Base-by-base conservation (phyloP, 2,797 vertebrate species). In the Micropoecilia bifurca region DNA sequence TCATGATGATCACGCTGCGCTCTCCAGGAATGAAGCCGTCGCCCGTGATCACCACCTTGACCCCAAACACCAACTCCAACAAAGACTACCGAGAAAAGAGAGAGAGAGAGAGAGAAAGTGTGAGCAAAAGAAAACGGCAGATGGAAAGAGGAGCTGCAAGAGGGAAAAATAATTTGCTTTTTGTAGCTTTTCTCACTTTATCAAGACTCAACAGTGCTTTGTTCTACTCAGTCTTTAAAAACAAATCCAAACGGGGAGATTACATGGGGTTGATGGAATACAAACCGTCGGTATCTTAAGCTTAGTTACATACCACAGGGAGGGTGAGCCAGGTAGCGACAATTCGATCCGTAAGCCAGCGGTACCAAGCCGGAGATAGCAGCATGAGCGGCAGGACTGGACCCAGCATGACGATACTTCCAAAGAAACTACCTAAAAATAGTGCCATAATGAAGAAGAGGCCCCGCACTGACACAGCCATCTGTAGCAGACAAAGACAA, bases 1-100 rank as follows among this genome's bases (percentile, higher is more conserved):
- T 99, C 99, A 99, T 99, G 85, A 99, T 97, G 85, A 99, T 99
- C 83, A 99, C 97, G 74, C 97, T 99, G 81, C 98, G 97, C 94
- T 99, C 99, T 68, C 98, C 98, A 0, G 99, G 98, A 86, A 99
- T 90, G 87, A 99, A 99, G 30, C 97, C 98, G 6, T 99, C 99
- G 7, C 99, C 99, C 18, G 98, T 99, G 90, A 99, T 97, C 80
- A 98, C 95, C 93, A 99, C 98, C 91, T 98, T 99, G 85, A 98
- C 97, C 66, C 97, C 96, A 90, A 99, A 98, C 39, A 99, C 96
- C 86, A 97, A 94, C 94, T 99, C 99, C 91, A 99, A 92, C 93
- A 99, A 93, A 20, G 99, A 98, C 99, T 99, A 71, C 63, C 63
- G 39, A 41, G 36, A 33, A 61, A 48, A 72, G 77, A 61, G 36